phyloP scores from a whole-genome alignment of 37 sponge, comb jelly and placozoan genomes.

The Crambe crambe region DNA sequence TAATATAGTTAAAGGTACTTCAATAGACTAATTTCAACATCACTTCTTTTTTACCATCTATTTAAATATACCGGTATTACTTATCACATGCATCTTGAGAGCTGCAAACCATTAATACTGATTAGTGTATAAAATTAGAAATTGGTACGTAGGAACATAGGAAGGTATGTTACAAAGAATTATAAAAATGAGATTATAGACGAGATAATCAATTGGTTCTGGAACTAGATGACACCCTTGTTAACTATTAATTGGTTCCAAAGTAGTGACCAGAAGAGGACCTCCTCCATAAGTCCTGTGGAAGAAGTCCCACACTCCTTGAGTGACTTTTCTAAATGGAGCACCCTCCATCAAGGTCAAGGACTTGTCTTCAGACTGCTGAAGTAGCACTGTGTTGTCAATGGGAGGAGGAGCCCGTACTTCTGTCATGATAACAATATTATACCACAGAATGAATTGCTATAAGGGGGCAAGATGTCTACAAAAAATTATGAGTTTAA shows the following conservation, averaged over 20 bases:
- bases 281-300: constrained; percentile 72
- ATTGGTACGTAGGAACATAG: too few relatives aligned
- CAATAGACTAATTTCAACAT: too few relatives aligned
- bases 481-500: too few relatives aligned
- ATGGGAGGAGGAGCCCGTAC: constrained; percentile 59
- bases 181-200: neutral
- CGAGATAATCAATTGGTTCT: neutral
- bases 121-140: too few relatives aligned
- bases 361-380: neutral
- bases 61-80: too few relatives aligned
- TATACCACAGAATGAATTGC: too few relatives aligned
- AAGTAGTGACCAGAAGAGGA: constrained; percentile 40
- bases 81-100: too few relatives aligned
- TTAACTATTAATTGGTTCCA: neutral
- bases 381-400: constrained; percentile 54
- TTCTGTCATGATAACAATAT: too few relatives aligned
- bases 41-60: too few relatives aligned
- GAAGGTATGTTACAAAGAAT: too few relatives aligned
- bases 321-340: constrained; percentile 30
- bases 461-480: too few relatives aligned
- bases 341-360: constrained; percentile 13
- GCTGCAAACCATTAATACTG: too few relatives aligned
- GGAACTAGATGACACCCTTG: neutral
- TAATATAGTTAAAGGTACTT: constrained; percentile 25
- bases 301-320: constrained; percentile 54